A percentile compares a stretch with the other conserved stretches of the same genome.
Evolutionary conservation across 2,113 vertebrate genomes (phyloP).

Genomic region (Myiopsitta monachus): DNA sequence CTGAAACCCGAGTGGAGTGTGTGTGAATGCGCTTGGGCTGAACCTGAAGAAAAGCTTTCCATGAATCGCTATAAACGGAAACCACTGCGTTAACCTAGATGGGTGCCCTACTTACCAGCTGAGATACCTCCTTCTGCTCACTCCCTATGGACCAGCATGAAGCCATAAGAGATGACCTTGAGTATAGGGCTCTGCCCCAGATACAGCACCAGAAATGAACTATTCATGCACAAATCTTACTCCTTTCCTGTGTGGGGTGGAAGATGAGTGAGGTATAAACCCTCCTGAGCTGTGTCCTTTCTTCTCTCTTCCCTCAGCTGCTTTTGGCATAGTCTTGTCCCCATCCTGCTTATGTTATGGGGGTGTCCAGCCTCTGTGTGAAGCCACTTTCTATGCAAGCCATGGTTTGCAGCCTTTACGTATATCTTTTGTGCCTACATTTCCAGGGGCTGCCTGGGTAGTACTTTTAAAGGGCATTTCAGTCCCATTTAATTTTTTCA

Average conservation of each 20-base stretch:
- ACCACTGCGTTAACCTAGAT: not conserved
- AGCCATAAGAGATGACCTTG: not conserved
- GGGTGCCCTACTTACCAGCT: not conserved
- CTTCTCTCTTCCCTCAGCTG: not conserved
- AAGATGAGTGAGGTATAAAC: not conserved
- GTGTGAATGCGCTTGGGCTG: constrained; percentile 20
- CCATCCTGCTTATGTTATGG: not conserved
- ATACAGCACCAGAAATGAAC: not conserved
- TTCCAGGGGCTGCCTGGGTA: not conserved
- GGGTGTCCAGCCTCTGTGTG: not conserved
- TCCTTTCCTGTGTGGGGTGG: not conserved
- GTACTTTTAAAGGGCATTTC: not conserved
- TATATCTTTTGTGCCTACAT: not conserved
- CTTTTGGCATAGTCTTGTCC: not conserved
- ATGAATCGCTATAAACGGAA: not conserved
- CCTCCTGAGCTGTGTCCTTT: not conserved
- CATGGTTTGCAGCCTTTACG: not conserved
- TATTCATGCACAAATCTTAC: not conserved
- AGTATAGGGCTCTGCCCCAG: not conserved
- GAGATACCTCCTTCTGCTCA: not conserved
- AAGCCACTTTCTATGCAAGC: not conserved
- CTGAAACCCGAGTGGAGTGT: constrained; percentile 19
- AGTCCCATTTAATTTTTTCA: not conserved
- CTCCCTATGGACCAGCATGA: not conserved
- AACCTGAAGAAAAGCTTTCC: constrained; percentile 56